Percentiles rank a stretch among this genome's conserved stretches.
phyloP scores from a whole-genome alignment of 2,888 invertebrate species.

The Opisthograptis luteolata region DNA sequence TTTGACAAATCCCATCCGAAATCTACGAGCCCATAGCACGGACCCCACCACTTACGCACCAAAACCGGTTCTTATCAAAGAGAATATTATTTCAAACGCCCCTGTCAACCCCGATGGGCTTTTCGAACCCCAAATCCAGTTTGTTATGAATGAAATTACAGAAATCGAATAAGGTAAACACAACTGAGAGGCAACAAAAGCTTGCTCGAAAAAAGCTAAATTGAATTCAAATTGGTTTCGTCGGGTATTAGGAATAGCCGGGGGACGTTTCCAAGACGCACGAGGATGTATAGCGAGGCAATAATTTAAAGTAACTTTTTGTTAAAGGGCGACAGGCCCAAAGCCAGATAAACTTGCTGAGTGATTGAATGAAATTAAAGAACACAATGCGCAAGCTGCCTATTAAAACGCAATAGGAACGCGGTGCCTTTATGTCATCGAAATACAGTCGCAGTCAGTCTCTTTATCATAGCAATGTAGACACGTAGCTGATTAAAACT shows the following conservation, averaged over 20 bases:
- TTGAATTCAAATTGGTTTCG: conserved; percentile 85
- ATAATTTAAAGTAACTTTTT: conserved; percentile 79
- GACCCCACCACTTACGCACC: conserved; percentile 71
- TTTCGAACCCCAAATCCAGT: conserved; percentile 83
- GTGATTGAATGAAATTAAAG: conserved; percentile 67
- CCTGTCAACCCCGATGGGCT: conserved; percentile 82
- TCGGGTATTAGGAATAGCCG: conserved; percentile 81
- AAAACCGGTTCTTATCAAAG: conserved; percentile 81
- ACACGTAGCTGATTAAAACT: no score
- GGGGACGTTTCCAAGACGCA: conserved; percentile 76
- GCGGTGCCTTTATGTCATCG: conserved; percentile 21
- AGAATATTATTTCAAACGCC: conserved; percentile 85
- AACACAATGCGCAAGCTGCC: conserved; percentile 27
- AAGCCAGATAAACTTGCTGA: conserved; percentile 59
- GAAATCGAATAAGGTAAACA: conserved; percentile 85
- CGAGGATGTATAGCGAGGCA: conserved; percentile 64
- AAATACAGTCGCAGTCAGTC: conserved; percentile 5
- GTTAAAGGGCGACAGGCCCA: conserved; percentile 66
- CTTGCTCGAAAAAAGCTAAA: conserved; percentile 82
- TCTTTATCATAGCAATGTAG: background rate
- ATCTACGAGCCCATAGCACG: conserved; percentile 60
- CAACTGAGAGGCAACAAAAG: conserved; percentile 83
- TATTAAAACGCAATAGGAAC: conserved; percentile 27
- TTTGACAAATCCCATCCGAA: conserved; percentile 78
- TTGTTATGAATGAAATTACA: conserved; percentile 85